Conservation (phyloP, 2,888 invertebrate species). For the Andrena minutula region DNA sequence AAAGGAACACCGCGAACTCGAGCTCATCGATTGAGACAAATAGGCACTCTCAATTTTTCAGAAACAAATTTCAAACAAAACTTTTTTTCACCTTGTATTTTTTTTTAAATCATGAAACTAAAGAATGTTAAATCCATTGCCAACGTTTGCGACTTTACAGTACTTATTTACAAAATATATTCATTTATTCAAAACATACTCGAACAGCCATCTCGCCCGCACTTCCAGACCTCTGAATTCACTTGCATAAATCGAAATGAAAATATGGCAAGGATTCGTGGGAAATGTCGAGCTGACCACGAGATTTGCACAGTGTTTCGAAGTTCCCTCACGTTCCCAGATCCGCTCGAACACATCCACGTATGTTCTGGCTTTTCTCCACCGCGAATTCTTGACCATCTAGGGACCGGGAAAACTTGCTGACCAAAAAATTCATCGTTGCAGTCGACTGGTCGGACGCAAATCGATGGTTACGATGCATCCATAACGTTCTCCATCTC, state of each 20-base stretch:
- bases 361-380: not conserved
- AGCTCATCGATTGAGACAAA: too few species aligned
- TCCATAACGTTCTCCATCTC: not conserved
- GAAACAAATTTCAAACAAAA: too few species aligned
- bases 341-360: constrained; percentile 16
- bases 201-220: too few species aligned
- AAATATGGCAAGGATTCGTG: not conserved
- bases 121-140: too few species aligned
- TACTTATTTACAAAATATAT: too few species aligned
- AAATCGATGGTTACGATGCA: constrained; percentile 4
- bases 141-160: too few species aligned
- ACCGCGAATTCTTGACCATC: constrained; percentile 5
- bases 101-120: too few species aligned
- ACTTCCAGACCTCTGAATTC: too few species aligned
- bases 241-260: not conserved
- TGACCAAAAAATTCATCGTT: not conserved
- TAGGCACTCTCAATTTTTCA: too few species aligned
- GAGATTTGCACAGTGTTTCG: not conserved
- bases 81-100: too few species aligned
- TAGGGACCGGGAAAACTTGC: not conserved
- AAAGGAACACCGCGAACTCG: too few species aligned
- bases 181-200: too few species aligned
- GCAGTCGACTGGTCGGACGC: not conserved
- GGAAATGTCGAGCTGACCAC: not conserved
- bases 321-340: constrained; percentile 30